Conservation (phyloP, 2,888 invertebrate species). For the Gymnosoma rotundatum region DNA sequence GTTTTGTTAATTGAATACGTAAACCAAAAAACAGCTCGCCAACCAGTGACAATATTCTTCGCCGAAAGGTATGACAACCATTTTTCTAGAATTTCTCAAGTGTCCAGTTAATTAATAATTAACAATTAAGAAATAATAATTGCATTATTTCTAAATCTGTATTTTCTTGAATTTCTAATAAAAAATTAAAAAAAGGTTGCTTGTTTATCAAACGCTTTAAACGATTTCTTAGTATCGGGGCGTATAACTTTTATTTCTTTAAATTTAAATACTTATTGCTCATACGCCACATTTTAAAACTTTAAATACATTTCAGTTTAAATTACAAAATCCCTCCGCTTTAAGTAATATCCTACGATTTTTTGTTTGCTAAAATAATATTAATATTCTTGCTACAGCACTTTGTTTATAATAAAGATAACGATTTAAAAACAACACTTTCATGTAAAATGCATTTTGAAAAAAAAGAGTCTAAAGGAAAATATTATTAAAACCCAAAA, state of each 20-base stretch:
- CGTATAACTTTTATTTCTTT: constrained; percentile 38
- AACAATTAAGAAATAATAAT: too few relatives aligned
- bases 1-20: too few relatives aligned
- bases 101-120: too few relatives aligned
- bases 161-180: too few relatives aligned
- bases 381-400: constrained; percentile 56
- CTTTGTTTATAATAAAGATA: constrained; percentile 50
- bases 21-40: too few relatives aligned
- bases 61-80: too few relatives aligned
- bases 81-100: too few relatives aligned
- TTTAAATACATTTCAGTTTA: constrained; percentile 18
- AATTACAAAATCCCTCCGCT: not conserved
- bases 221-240: too few relatives aligned
- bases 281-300: constrained; percentile 18
- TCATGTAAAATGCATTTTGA: constrained; percentile 36
- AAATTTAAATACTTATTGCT: constrained; percentile 8
- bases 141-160: too few relatives aligned
- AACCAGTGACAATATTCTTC: too few relatives aligned
- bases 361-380: constrained; percentile 4
- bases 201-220: too few relatives aligned
- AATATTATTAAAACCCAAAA: constrained; percentile 66
- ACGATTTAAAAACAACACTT: constrained; percentile 58
- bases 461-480: constrained; percentile 28
- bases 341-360: not conserved
- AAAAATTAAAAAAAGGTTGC: too few relatives aligned